Conservation (phyloP, 2,797 vertebrate genomes). For the Gallinago nigripennis region DNA sequence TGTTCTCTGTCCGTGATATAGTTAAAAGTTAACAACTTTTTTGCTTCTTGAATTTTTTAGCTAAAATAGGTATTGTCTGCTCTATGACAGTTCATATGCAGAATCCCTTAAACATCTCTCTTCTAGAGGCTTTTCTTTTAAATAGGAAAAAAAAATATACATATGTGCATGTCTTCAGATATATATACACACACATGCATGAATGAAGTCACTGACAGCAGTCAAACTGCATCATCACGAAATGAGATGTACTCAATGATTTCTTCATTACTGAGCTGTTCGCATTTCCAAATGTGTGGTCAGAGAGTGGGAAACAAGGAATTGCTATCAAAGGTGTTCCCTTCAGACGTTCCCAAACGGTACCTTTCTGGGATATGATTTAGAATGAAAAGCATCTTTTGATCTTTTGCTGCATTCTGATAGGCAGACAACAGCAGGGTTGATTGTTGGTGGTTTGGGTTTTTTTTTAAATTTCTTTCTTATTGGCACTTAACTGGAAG, state of each 20-base stretch:
- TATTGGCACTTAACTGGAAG: neutral
- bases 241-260: neutral
- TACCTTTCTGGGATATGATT: neutral
- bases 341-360: neutral
- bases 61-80: neutral
- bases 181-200: rapidly evolving
- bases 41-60: neutral
- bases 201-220: neutral
- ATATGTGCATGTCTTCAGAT: rapidly evolving
- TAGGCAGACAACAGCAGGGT: neutral
- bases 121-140: neutral
- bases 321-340: neutral
- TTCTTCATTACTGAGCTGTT: neutral
- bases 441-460: neutral
- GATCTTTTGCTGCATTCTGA: neutral
- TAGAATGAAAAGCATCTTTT: neutral
- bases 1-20: neutral
- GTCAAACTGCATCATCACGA: neutral
- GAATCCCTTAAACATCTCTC: neutral
- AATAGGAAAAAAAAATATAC: neutral
- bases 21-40: neutral
- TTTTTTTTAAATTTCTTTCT: neutral
- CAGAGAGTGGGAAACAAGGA: neutral
- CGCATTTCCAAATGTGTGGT: neutral
- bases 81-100: neutral